phyloP scores from a whole-genome alignment of 2,888 invertebrate genomes.

The Drosophila bunnanda region DNA sequence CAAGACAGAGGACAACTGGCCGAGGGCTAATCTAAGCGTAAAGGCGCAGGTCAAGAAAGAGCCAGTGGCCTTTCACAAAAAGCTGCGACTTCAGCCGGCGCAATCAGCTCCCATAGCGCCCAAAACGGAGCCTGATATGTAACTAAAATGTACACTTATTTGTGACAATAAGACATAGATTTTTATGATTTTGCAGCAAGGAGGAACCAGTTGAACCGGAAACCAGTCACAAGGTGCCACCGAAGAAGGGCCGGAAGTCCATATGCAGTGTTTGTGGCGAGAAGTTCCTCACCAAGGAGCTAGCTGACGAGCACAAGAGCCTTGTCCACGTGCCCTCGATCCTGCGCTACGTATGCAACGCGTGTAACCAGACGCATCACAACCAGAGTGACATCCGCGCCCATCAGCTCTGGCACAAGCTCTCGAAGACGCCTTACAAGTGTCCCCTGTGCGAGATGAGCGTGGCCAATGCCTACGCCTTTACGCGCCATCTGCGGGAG shows the following conservation, averaged over 20 bases:
- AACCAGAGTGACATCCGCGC: conserved; percentile 82
- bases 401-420: conserved; percentile 85
- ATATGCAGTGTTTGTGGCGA: conserved; percentile 78
- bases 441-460: conserved; percentile 84
- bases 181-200: conserved; percentile 64
- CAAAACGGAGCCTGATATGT: conserved; percentile 60
- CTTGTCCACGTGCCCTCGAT: conserved; percentile 77
- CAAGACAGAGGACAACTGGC: conserved; percentile 62
- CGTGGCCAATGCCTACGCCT: conserved; percentile 75
- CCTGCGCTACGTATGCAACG: conserved; percentile 85
- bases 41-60: conserved; percentile 56
- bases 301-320: conserved; percentile 75
- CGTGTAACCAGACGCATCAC: conserved; percentile 85
- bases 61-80: conserved; percentile 56
- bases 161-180: neutral
- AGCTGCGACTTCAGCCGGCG: conserved; percentile 59
- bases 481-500: conserved; percentile 80
- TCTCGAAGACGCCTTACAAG: conserved; percentile 84
- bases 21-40: conserved; percentile 6
- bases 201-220: conserved; percentile 68
- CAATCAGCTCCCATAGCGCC: conserved; percentile 30
- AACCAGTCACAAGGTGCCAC: neutral
- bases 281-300: conserved; percentile 72
- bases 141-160: neutral
- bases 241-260: conserved; percentile 52